phyloP scores from a whole-genome alignment of 1,140 invertebrate species.

The Acromyrmex charruanus region DNA sequence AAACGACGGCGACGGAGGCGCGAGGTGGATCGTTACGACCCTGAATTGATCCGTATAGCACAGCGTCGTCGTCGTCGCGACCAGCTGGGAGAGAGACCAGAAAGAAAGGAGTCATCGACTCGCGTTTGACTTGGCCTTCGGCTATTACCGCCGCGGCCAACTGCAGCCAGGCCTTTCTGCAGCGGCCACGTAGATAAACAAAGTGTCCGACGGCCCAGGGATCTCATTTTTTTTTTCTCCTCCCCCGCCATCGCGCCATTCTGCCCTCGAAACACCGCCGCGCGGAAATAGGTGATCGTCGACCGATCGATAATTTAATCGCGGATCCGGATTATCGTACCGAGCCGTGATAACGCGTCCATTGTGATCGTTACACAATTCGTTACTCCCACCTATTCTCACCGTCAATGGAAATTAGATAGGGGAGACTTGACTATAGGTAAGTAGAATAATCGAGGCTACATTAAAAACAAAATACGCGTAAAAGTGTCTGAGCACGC shows the following conservation, averaged over 20 bases:
- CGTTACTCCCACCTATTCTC: too few species aligned
- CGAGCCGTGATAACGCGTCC: not conserved
- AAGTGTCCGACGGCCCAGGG: constrained; percentile 48
- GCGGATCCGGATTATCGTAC: not conserved
- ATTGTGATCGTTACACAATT: constrained; percentile 18
- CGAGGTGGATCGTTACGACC: constrained; percentile 72
- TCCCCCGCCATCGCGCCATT: not conserved
- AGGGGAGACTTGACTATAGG: too few species aligned
- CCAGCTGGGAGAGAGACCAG: constrained; percentile 65
- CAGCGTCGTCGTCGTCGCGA: constrained; percentile 33
- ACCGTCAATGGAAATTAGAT: too few species aligned
- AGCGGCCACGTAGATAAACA: constrained; percentile 66
- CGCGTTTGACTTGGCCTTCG: constrained; percentile 81
- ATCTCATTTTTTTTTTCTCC: not conserved
- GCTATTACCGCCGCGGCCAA: constrained; percentile 78
- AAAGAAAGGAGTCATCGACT: constrained; percentile 81
- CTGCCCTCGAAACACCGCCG: not conserved
- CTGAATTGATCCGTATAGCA: constrained; percentile 69
- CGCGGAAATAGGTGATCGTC: constrained; percentile 39
- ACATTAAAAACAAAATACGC: too few species aligned
- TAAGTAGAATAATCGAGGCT: too few species aligned
- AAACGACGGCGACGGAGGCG: constrained; percentile 71
- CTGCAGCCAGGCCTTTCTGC: constrained; percentile 67
- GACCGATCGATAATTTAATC: not conserved
- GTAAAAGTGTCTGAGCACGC: too few species aligned